Conservation (phyloP, 2,888 invertebrate genomes). For the Cephus rjabovi region DNA sequence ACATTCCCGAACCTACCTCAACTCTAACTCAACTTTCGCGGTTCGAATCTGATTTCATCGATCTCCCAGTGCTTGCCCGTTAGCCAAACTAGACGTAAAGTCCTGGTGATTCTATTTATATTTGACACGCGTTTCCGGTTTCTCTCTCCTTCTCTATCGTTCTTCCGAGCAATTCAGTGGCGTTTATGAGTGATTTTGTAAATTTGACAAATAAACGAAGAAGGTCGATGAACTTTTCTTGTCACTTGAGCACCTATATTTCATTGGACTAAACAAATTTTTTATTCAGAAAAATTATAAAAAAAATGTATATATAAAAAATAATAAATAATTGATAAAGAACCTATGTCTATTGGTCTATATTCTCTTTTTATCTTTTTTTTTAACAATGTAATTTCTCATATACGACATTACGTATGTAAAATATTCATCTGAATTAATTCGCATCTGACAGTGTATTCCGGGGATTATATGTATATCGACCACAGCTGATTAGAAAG, state of each 20-base stretch:
- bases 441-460: neutral
- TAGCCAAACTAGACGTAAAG: constrained; percentile 14
- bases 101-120: constrained; percentile 11
- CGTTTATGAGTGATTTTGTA: neutral
- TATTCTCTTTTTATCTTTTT: neutral
- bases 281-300: no score
- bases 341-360: neutral
- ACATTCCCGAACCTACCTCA: constrained; percentile 62
- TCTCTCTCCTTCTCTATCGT: neutral
- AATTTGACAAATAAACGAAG: neutral
- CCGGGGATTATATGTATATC: neutral
- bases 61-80: constrained; percentile 38
- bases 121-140: neutral
- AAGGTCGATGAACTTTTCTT: neutral
- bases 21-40: constrained; percentile 60
- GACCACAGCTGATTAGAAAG: neutral
- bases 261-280: neutral
- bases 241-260: neutral
- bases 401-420: neutral
- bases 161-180: neutral
- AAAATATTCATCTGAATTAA: neutral
- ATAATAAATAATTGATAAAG: neutral
- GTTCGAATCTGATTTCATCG: constrained; percentile 61
- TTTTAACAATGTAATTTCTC: neutral
- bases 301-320: no score